Conservation (phyloP, 92 coral and sea anemone species). For the Actinostola sp. region DNA sequence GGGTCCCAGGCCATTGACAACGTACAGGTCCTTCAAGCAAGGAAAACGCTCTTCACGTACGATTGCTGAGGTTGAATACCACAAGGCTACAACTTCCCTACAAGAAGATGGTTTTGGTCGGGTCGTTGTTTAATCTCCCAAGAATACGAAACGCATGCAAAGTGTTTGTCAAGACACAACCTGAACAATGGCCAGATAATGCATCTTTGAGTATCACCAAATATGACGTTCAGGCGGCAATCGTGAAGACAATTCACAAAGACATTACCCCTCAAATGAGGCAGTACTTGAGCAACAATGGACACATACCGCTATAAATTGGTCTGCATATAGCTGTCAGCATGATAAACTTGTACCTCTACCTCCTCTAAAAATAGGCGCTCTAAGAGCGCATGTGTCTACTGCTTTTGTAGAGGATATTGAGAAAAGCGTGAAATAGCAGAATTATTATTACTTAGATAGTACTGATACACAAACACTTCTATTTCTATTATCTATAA, state of each 20-base stretch:
- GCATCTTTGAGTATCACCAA: not conserved
- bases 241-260: not conserved
- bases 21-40: conserved; percentile 31
- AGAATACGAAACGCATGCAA: conserved; percentile 42
- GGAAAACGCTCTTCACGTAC: conserved; percentile 14
- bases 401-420: too few species aligned
- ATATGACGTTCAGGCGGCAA: not conserved
- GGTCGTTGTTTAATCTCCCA: conserved; percentile 46
- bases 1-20: conserved; percentile 20
- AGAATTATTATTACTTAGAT: too few species aligned
- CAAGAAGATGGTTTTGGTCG: conserved; percentile 49
- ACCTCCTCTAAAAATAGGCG: too few species aligned
- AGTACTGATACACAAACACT: too few species aligned
- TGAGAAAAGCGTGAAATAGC: too few species aligned
- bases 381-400: too few species aligned
- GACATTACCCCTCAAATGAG: too few species aligned
- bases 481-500: too few species aligned
- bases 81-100: conserved; percentile 11
- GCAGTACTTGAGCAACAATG: too few species aligned
- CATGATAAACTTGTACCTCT: too few species aligned
- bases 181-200: conserved; percentile 54
- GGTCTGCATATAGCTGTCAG: too few species aligned
- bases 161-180: conserved; percentile 50
- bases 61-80: conserved; percentile 33
- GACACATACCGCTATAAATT: too few species aligned